These are phyloP conservation scores for Rhabdophis nuchalis DNA, from an alignment of 2,797 vertebrate genomes.

Conservation along the genomic window DNA sequence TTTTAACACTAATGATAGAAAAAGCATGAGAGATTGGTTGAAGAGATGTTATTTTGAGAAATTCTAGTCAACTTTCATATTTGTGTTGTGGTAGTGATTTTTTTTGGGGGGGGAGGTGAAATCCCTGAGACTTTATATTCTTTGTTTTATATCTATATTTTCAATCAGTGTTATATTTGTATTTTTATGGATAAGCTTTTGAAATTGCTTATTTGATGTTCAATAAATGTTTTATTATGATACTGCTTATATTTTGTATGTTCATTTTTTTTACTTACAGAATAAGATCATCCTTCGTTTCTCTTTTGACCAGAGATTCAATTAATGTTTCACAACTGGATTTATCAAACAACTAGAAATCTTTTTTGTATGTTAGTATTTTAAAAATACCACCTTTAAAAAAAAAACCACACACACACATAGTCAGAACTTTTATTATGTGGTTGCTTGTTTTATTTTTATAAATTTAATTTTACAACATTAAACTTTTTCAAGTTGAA, in stretches of 20 bases:
- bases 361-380: background rate
- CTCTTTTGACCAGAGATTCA: background rate
- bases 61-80: background rate
- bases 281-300: background rate
- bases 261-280: constrained; percentile 26
- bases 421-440: constrained; percentile 9
- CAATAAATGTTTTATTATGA: background rate
- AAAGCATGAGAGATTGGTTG: background rate
- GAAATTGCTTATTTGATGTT: background rate
- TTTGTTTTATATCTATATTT: background rate
- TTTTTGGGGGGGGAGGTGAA: background rate
- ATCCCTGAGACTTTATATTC: background rate
- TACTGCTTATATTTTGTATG: constrained; percentile 4
- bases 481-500: background rate
- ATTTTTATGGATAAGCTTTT: background rate
- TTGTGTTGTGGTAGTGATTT: background rate
- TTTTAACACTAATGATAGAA: background rate
- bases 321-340: background rate
- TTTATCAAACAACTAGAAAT: background rate
- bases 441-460: background rate
- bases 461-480: background rate
- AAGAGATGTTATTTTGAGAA: background rate
- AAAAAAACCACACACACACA: background rate
- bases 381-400: background rate
- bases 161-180: background rate